phyloP scores from a whole-genome alignment of 92 coral and sea anemone genomes.

The Umimayanthus kanabou region DNA sequence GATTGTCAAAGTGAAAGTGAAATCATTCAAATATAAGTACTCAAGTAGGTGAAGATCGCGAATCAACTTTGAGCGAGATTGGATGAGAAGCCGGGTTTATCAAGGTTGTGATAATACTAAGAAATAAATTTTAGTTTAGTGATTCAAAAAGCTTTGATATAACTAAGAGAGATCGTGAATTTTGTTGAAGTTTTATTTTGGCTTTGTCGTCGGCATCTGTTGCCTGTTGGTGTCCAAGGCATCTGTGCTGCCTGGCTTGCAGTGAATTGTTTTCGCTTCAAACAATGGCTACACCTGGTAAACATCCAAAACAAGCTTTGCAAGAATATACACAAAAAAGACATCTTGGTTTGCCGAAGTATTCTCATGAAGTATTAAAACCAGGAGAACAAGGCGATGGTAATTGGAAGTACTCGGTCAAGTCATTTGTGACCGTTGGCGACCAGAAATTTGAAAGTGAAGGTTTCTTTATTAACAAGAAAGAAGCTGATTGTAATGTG shows the following conservation, averaged over 20 bases:
- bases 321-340: neutral
- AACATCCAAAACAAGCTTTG: neutral
- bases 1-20: too few species aligned
- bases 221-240: too few species aligned
- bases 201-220: neutral
- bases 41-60: too few species aligned
- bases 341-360: neutral
- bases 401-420: neutral
- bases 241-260: neutral
- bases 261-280: neutral
- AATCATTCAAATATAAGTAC: neutral
- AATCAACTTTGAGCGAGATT: too few species aligned
- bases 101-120: too few species aligned
- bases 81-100: too few species aligned
- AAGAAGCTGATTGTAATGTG: neutral
- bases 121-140: too few species aligned
- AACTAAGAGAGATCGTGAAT: too few species aligned
- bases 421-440: neutral
- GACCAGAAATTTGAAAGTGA: neutral
- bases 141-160: too few species aligned
- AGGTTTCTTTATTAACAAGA: neutral
- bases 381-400: too few species aligned
- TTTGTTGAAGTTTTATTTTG: too few species aligned
- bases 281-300: neutral
- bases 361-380: neutral